These are phyloP conservation scores for Drosophila guanche DNA, from an alignment of 1,140 invertebrate genomes.

Conservation along the genomic window DNA sequence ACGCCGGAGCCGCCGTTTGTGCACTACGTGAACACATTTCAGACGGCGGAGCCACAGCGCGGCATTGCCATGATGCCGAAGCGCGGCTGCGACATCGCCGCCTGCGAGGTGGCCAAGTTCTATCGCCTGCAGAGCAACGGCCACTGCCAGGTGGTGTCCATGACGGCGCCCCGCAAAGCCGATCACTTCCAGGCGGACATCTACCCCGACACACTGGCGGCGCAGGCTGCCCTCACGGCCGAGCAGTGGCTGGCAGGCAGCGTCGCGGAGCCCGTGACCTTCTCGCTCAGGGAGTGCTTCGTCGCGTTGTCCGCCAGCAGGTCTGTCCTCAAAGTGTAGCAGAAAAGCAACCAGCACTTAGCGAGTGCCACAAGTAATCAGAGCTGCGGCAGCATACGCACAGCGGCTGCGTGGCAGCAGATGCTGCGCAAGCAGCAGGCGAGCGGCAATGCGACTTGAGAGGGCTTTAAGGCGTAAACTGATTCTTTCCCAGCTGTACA, in stretches of 20 bases:
- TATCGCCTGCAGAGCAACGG: slow-evolving; percentile 98
- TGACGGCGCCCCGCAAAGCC: slow-evolving; percentile 99
- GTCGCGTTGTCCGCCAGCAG: slow-evolving; percentile 84
- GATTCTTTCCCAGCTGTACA: too few species aligned
- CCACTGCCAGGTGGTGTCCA: slow-evolving; percentile 97
- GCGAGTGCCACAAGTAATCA: too few species aligned
- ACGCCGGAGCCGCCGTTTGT: slow-evolving; percentile 97
- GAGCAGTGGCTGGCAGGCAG: slow-evolving; percentile 96
- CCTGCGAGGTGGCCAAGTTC: slow-evolving; percentile 95
- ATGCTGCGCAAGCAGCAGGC: too few species aligned
- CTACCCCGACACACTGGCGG: slow-evolving; percentile 97
- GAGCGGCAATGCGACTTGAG: too few species aligned
- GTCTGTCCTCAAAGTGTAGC: slow-evolving; percentile 25
- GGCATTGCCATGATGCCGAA: slow-evolving; percentile 99
- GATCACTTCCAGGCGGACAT: slow-evolving; percentile 99
- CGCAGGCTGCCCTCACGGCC: slow-evolving; percentile 93
- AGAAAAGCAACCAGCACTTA: too few species aligned
- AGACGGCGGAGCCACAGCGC: slow-evolving; percentile 97
- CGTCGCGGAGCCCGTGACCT: slow-evolving; percentile 93
- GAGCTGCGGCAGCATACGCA: too few species aligned
- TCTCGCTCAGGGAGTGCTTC: slow-evolving; percentile 89
- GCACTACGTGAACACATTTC: slow-evolving; percentile 98
- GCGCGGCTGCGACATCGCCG: slow-evolving; percentile 95
- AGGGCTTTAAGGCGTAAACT: too few species aligned
- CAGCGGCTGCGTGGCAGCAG: too few species aligned